These are phyloP conservation scores for Augochlorella aurata DNA, from an alignment of 2,888 invertebrate genomes.

Conservation along the genomic window DNA sequence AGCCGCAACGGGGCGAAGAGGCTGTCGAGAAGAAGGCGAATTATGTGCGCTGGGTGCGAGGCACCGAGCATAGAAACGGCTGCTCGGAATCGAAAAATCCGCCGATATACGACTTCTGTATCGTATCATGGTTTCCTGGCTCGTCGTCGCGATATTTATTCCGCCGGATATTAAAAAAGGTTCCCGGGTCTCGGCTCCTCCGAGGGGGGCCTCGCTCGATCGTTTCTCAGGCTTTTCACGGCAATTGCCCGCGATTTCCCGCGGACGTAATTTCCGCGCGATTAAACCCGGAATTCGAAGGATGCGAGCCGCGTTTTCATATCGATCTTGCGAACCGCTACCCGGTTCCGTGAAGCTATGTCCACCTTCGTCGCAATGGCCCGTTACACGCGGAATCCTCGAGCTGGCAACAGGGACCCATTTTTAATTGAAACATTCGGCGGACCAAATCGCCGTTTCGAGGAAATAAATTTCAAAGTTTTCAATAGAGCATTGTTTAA, in stretches of 20 bases:
- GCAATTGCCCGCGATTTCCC: background rate
- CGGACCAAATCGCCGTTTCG: too few relatives aligned
- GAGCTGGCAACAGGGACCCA: too few relatives aligned
- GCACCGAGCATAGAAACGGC: too few relatives aligned
- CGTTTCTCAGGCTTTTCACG: background rate
- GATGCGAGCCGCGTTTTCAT: background rate
- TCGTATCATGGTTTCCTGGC: background rate
- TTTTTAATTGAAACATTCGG: too few relatives aligned
- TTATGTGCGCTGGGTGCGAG: background rate
- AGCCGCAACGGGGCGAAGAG: background rate
- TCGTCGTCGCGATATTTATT: background rate
- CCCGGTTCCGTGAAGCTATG: background rate
- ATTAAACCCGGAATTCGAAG: slow-evolving; percentile 28
- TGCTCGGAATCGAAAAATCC: background rate
- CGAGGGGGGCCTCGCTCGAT: background rate
- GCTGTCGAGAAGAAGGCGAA: background rate
- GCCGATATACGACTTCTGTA: slow-evolving; percentile 1
- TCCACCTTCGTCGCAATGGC: too few relatives aligned
- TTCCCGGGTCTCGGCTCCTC: too few relatives aligned
- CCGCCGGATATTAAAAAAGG: background rate
- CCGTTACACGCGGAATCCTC: too few relatives aligned
- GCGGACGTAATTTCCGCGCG: slow-evolving; percentile 24
- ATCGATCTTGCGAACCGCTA: background rate
- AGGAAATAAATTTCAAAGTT: too few relatives aligned
- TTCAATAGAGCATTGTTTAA: too few relatives aligned